Base-by-base conservation (phyloP, 2,113 vertebrate species). In the Sylvia atricapilla region DNA sequence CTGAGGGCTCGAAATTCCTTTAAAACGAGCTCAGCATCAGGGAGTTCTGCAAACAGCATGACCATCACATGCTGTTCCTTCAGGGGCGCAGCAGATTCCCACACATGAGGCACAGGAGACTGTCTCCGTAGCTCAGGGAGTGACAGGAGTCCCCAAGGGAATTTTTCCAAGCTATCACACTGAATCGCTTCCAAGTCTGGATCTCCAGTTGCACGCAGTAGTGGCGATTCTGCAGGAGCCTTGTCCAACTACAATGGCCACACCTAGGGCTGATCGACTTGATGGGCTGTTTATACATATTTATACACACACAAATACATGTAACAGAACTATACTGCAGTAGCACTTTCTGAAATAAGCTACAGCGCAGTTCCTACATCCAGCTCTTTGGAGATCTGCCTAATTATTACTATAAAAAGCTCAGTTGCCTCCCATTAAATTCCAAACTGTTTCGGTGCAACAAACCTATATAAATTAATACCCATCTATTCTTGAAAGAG, bases 321-420 rank as follows among this genome's bases (percentile, higher is more conserved):
- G 4, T 1, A 15, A 39, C 1, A 30, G 3, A 35, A 3, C 24
- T 9, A 3, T 5, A 30, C 0, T 9, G 28, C 22, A 35, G 11
- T 5, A 12, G 56, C 31, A 31, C 35, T 24, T 79, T 31, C 72
- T 47, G 56, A 79, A 39, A 49, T 16, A 68, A 76, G n/a, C 13
- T 14, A 10, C 37, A 46, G 31, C 27, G 43, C 64, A 41, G 28
- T 5, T 31, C 7, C 31, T 37, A 62, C 28, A 15, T 10, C 7
- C 47, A 21, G 39, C 64, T 56, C 53, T 49, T 9, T 31, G 53
- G 20, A 18, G 4, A 53, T 67, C 5, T 75, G 18, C 58, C 52
- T 75, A 35, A 79, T 68, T 21, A 41, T 69, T 50, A 47, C 67
- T 47, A n/a, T 4, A 30, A 25, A 70, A 76, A 55, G 33, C 15